Evolutionary conservation across 1,140 invertebrate species (phyloP), one percentile per base, ranked within the genome.

Genomic region (Drosophila prosaltans): DNA sequence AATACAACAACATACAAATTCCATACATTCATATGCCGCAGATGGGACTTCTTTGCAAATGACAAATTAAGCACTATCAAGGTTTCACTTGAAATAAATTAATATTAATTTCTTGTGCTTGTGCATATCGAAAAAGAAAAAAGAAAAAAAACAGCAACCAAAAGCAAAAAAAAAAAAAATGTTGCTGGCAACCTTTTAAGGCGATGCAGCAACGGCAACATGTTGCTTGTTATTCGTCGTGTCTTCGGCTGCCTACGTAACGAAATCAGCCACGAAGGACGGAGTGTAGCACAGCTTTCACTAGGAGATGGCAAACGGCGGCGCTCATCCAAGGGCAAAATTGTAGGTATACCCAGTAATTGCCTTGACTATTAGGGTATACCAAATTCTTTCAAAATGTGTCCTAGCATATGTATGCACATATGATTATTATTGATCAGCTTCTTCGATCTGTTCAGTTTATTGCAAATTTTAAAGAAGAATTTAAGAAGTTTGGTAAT

Each of bases 51-150:
- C 45, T 61, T 40, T 43, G 40, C 74, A 59, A 61, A 65, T 65
- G 73, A 81, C 84, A 80, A 80, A 89, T 89, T 88, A 69, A 82
- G 84, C 61, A 60, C 71, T 45, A 61, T 55, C 84, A 88, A 88
- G 84, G 84, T 79, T 84, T 65, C 30, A 88, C 74, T 89, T 88
- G 84, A 89, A 84, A 89, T 90, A 90, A 89, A 89, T 89, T 84
- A 89, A 89, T 90, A 89, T 80, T 70, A 77, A 78, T 78, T 77
- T 76, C 75, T 74, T 21, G 30, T 9, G 54, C 16, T 32, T 58
- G 55, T 58, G 55, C 55, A 39, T 58, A 26, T 26, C 45, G 43
- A 45, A 45, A 30, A 30, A 30, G 4, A 16, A 16, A 16, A 16
- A 16, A 16, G 26, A 28, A 32, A 30, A 30, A 30, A 30, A 43